Evolutionary conservation across 2,797 vertebrate species (phyloP), one percentile per base, ranked within the genome.

Genomic region (Choloepus didactylus): DNA sequence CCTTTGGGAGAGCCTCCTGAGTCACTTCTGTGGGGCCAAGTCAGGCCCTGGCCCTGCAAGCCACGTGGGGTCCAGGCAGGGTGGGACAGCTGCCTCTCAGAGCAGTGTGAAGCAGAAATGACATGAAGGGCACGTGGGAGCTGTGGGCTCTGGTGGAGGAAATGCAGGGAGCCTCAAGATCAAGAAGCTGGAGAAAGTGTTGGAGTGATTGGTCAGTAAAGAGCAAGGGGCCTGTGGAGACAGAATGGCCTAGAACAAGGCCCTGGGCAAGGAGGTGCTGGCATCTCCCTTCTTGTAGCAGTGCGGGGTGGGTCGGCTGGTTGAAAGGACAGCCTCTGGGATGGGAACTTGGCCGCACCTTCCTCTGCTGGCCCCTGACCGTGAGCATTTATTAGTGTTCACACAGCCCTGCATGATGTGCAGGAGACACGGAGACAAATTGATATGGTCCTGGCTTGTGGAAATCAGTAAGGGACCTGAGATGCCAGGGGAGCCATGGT

Each of bases 311-410:
- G 25, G 69, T 41, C 41, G 19, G 23, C 18, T 31, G 76, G 27
- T n/a, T 88, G 41, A 12, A 29, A 76, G 56, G 5, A 14, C 60
- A 10, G 35, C 18, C 46, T 86, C 59, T 46, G 19, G 88, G 77
- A 27, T 62, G 73, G 72, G n/a, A 41, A 4, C 29, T 2, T 6
- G 41, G 41, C 14, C 10, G 19, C 0, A 6, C 0, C 0, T 0
- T 25, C 35, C 69, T 87, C 91, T 12, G 41, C 0, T 46, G 62
- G 73, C 44, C 56, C 16, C 41, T 16, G 54, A 15, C 1, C 14
- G 5, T 18, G 1, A 38, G 16, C 9, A 14, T 5, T 81, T 49
- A 19, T 44, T 9, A 91, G 60, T 25, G 27, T n/a, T 56, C 6
- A 19, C 1, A 0, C 2, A 4, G n/a, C 19, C 7, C 25, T 54